These are phyloP conservation scores for Rhadinocentrus ornatus DNA, from an alignment of 2,797 vertebrate species.

Conservation along the genomic window DNA sequence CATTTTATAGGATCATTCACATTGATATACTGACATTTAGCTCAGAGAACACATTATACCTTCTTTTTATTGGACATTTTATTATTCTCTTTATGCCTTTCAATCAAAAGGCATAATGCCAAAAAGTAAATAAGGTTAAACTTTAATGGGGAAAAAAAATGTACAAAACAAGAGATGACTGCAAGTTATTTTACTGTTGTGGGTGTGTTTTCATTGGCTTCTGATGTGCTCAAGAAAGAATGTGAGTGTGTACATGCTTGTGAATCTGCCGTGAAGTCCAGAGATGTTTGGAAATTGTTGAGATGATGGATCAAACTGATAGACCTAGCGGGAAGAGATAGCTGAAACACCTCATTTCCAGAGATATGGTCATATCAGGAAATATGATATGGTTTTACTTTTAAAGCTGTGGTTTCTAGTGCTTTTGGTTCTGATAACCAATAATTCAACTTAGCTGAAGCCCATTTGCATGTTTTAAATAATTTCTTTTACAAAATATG, in stretches of 20 bases:
- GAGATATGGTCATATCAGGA: too few relatives aligned
- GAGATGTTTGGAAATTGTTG: slow-evolving; percentile 1
- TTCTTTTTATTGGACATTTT: slow-evolving; percentile 24
- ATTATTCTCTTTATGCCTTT: slow-evolving; percentile 9
- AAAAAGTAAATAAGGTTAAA: slow-evolving; percentile 14
- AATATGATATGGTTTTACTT: not conserved
- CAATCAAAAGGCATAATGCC: slow-evolving; percentile 19
- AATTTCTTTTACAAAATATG: too few relatives aligned
- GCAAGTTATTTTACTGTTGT: slow-evolving; percentile 3
- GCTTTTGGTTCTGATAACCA: not conserved
- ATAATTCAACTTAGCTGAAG: too few relatives aligned
- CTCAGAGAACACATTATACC: slow-evolving; percentile 20
- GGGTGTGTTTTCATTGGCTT: slow-evolving; percentile 3
- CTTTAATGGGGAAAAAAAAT: slow-evolving; percentile 15
- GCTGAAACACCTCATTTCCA: not conserved
- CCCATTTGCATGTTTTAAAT: too few relatives aligned
- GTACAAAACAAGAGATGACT: not conserved
- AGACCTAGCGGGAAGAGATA: not conserved
- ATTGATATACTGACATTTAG: slow-evolving; percentile 33
- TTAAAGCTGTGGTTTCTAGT: not conserved
- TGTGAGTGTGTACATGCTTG: not conserved
- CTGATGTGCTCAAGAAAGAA: not conserved
- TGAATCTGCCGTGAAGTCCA: slow-evolving; percentile 1
- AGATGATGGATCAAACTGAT: slow-evolving; percentile 1
- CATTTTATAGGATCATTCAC: not conserved